Conservation (phyloP, 2,888 invertebrate species). For the Hofmannophila pseudospretella region DNA sequence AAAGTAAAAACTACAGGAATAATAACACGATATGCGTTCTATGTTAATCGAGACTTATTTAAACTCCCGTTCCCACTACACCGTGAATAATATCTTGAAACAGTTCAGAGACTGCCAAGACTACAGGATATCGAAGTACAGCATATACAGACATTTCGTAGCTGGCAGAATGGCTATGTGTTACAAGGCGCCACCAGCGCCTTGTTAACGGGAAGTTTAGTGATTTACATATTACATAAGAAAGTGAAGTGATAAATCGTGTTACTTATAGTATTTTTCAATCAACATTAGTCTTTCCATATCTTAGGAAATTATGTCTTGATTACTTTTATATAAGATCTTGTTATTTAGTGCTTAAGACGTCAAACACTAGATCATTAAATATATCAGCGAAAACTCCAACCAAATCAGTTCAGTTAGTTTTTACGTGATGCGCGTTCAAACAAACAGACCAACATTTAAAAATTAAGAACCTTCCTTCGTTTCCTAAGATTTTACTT, state of each 20-base stretch:
- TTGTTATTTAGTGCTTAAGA: not conserved
- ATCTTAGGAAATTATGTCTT: not conserved
- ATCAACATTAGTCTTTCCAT: too few relatives aligned
- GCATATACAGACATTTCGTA: constrained; percentile 37
- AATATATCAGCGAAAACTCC: not conserved
- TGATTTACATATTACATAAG: constrained; percentile 47
- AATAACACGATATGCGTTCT: too few relatives aligned
- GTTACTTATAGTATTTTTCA: too few relatives aligned
- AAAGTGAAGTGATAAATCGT: constrained; percentile 32
- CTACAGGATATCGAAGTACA: constrained; percentile 51
- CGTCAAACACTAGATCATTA: not conserved
- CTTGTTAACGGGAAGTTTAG: constrained; percentile 52
- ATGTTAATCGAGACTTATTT: too few relatives aligned
- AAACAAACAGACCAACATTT: constrained; percentile 1
- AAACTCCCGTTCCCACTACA: constrained; percentile 18
- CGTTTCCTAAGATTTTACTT: too few relatives aligned
- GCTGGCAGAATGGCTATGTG: constrained; percentile 45
- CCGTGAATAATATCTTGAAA: constrained; percentile 52
- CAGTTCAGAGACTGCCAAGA: constrained; percentile 44
- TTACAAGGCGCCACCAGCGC: constrained; percentile 55
- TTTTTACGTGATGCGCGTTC: too few relatives aligned
- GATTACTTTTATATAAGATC: not conserved
- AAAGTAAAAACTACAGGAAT: too few relatives aligned
- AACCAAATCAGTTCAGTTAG: too few relatives aligned
- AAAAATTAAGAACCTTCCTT: too few relatives aligned